Evolutionary conservation across 2,113 vertebrate species (phyloP).

Genomic region (Arvicanthis niloticus): DNA sequence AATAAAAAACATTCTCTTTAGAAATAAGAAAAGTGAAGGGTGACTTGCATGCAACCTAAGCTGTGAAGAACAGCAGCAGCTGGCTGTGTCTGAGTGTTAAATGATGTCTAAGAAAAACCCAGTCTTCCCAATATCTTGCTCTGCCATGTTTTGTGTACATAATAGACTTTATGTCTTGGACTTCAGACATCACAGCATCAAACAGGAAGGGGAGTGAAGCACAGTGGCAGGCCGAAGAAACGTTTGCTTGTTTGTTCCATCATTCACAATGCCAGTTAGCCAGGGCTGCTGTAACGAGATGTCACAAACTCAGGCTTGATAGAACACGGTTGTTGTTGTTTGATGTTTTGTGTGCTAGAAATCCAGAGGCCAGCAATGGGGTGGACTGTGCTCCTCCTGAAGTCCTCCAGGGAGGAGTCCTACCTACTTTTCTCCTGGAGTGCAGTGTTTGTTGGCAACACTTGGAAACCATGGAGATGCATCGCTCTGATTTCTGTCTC

Average conservation of each 20-base stretch:
- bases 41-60: neutral
- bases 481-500: neutral
- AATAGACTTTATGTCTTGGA: neutral
- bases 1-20: neutral
- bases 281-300: neutral
- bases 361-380: neutral
- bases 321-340: neutral
- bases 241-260: neutral
- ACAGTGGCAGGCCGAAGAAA: neutral
- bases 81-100: neutral
- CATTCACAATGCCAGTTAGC: neutral
- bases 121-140: neutral
- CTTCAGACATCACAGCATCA: neutral
- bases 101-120: accelerated
- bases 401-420: neutral
- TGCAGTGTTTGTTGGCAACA: neutral
- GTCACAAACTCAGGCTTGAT: neutral
- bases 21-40: neutral
- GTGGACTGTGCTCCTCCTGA: neutral
- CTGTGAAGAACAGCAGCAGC: neutral
- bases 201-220: neutral
- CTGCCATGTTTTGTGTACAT: neutral
- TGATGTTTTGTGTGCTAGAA: neutral
- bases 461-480: neutral
- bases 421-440: neutral